phyloP scores from a whole-genome alignment of 2,113 vertebrate species.

The Chlamydotis undulata region DNA sequence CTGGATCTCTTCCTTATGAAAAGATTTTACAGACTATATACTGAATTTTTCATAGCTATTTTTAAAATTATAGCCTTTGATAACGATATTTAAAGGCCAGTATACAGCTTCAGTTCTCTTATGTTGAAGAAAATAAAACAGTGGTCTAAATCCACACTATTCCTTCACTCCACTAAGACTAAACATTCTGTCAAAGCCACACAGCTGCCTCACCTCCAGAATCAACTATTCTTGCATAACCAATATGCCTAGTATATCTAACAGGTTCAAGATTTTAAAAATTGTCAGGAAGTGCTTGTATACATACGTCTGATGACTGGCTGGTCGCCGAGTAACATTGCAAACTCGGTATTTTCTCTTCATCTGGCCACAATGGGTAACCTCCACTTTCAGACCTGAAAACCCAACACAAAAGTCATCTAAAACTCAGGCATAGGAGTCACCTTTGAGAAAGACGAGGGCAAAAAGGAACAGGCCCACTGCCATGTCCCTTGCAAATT shows the following conservation, averaged over 20 bases:
- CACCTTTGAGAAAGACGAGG: neutral
- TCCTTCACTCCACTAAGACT: neutral
- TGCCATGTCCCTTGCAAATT: neutral
- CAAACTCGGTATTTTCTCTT: constrained; percentile 98
- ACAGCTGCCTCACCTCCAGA: neutral
- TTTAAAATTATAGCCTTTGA: neutral
- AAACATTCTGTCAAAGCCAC: neutral
- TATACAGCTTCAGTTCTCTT: neutral
- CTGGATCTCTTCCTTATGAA: neutral
- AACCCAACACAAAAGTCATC: constrained; percentile 7
- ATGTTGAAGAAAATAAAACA: neutral
- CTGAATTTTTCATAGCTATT: neutral
- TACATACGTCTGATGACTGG: constrained; percentile 97
- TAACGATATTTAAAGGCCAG: neutral
- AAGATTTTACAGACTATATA: neutral
- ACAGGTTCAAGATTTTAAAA: neutral
- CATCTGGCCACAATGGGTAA: constrained; percentile 99
- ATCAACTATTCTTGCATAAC: neutral
- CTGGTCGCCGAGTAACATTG: constrained; percentile 95
- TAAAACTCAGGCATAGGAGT: neutral
- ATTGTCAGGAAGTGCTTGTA: neutral
- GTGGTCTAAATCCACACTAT: neutral
- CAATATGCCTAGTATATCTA: neutral
- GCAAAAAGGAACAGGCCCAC: neutral
- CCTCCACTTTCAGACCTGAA: constrained; percentile 96